Percentiles rank a stretch among this genome's conserved stretches.
Conservation (phyloP, 2,113 vertebrate genomes). For the Pedionomus torquatus region DNA sequence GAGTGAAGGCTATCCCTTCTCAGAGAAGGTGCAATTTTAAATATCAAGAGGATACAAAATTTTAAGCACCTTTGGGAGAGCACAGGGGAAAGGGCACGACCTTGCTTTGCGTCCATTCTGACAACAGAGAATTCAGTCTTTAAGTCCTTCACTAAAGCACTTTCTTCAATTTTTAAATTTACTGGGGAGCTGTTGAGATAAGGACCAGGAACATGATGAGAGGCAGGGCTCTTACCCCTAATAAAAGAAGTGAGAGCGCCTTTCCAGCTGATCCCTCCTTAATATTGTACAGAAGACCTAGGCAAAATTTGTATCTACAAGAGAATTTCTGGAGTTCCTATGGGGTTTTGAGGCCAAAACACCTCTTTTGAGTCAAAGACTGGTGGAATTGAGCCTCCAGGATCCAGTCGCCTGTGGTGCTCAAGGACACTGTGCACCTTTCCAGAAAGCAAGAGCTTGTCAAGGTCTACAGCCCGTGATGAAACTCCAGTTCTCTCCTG, state of each 20-base stretch:
- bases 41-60: not conserved
- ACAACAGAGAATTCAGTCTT: not conserved
- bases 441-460: not conserved
- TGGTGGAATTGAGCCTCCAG: not conserved
- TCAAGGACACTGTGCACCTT: not conserved
- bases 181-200: slow-evolving; percentile 21
- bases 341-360: not conserved
- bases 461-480: slow-evolving; percentile 1
- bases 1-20: not conserved
- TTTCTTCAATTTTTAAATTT: slow-evolving; percentile 21
- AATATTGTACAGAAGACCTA: not conserved
- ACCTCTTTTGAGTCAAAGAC: not conserved
- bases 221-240: not conserved
- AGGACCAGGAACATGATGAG: not conserved
- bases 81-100: not conserved
- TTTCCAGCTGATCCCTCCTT: not conserved
- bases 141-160: slow-evolving; percentile 10
- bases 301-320: not conserved
- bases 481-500: slow-evolving; percentile 44
- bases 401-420: not conserved
- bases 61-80: slow-evolving; percentile 1
- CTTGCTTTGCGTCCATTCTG: slow-evolving; percentile 38
- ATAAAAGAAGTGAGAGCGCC: not conserved
- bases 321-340: not conserved
- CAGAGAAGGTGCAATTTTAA: not conserved